Conservation (phyloP, 2,797 vertebrate species). For the Takifugu ocellatus region DNA sequence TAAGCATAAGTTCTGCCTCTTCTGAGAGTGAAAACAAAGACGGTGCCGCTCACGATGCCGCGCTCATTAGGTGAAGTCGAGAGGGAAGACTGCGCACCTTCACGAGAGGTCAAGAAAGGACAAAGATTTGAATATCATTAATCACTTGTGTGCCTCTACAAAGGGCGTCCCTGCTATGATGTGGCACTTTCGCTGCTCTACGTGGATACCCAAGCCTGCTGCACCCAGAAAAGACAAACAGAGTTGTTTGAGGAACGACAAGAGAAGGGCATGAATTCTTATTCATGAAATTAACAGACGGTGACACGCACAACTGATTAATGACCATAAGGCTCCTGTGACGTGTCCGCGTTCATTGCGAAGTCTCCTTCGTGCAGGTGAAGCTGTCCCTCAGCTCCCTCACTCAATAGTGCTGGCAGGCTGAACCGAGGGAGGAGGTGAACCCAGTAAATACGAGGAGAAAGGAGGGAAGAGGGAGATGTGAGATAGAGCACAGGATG, state of each 20-base stretch:
- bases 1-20: conserved; percentile 67
- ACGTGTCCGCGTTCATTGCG: conserved; percentile 46
- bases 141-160: conserved; percentile 41
- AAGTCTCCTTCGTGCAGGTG: conserved; percentile 41
- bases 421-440: conserved; percentile 38
- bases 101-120: conserved; percentile 65
- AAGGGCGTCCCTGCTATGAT: conserved; percentile 25
- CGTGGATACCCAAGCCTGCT: conserved; percentile 15
- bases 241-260: neutral
- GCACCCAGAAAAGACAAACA: conserved; percentile 12
- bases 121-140: conserved; percentile 62
- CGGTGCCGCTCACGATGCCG: conserved; percentile 44
- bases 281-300: conserved; percentile 32
- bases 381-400: conserved; percentile 30
- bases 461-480: conserved; percentile 4
- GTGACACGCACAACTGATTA: conserved; percentile 64
- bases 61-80: conserved; percentile 63
- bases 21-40: conserved; percentile 64
- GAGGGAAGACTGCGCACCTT: conserved; percentile 57
- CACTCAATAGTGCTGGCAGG: conserved; percentile 24
- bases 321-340: conserved; percentile 75
- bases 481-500: conserved; percentile 22
- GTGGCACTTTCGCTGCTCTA: conserved; percentile 14
- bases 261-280: conserved; percentile 16
- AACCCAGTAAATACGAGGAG: conserved; percentile 40